A percentile compares a stretch with the other conserved stretches of the same genome.
Evolutionary conservation across 2,113 vertebrate genomes (phyloP).

Genomic region (Phaethon lepturus): DNA sequence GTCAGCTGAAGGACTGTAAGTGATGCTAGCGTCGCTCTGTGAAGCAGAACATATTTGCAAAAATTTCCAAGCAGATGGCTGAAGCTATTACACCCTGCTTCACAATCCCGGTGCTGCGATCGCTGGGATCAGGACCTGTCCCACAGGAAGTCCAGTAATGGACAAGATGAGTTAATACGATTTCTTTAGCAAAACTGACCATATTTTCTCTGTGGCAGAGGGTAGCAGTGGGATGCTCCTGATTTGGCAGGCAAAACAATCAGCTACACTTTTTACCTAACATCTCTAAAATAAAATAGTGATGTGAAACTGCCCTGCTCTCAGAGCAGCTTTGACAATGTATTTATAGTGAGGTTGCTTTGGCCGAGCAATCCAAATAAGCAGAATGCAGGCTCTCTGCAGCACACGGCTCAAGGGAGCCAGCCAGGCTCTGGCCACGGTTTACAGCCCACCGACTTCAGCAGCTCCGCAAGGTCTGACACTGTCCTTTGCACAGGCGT

Average conservation of each 20-base stretch:
- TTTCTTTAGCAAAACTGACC: neutral
- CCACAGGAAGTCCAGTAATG: neutral
- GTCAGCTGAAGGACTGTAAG: neutral
- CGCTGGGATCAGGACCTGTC: neutral
- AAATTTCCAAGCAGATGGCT: neutral
- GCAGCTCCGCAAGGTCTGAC: neutral
- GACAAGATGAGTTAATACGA: neutral
- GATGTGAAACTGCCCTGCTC: neutral
- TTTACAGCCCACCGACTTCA: neutral
- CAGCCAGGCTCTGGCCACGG: rapidly evolving
- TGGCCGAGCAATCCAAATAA: rapidly evolving
- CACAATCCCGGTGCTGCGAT: rapidly evolving
- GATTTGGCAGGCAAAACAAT: neutral
- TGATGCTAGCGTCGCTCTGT: rapidly evolving
- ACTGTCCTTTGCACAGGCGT: rapidly evolving
- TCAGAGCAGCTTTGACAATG: neutral
- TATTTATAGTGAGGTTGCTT: neutral
- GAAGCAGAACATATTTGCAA: neutral
- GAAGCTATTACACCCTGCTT: neutral
- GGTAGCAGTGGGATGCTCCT: neutral
- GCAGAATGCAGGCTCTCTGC: neutral
- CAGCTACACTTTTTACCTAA: neutral
- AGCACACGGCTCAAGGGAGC: rapidly evolving
- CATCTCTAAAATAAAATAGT: neutral
- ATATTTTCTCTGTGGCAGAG: neutral